Percentiles rank a stretch among this genome's conserved stretches.
phyloP scores from a whole-genome alignment of 2,888 invertebrate genomes.

The Netelia virgata region DNA sequence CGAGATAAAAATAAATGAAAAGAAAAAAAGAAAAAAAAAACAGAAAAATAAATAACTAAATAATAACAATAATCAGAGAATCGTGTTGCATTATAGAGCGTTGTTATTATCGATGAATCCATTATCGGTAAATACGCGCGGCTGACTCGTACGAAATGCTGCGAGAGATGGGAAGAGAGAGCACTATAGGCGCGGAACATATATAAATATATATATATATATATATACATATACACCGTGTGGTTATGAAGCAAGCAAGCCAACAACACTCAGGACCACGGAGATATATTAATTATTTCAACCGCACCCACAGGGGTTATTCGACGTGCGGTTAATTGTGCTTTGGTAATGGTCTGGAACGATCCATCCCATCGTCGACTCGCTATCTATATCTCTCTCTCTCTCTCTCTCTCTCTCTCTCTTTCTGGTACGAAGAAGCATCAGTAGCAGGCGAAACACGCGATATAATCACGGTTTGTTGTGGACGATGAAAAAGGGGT shows the following conservation, averaged over 20 bases:
- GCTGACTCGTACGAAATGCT: background rate
- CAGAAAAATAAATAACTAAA: too few relatives aligned
- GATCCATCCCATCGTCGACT: slow-evolving; percentile 52
- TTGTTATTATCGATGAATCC: slow-evolving; percentile 12
- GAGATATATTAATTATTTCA: slow-evolving; percentile 64
- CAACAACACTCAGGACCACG: slow-evolving; percentile 17
- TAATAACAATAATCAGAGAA: background rate
- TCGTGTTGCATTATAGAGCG: background rate
- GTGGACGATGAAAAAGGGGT: background rate
- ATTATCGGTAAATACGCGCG: slow-evolving; percentile 8
- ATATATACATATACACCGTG: background rate
- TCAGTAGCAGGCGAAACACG: slow-evolving; percentile 27
- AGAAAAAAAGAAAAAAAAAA: background rate
- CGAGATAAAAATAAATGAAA: background rate
- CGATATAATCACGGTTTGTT: slow-evolving; percentile 55
- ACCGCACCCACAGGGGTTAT: slow-evolving; percentile 62
- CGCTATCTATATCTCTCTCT: background rate
- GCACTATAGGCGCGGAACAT: background rate
- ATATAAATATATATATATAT: background rate
- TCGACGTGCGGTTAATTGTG: slow-evolving; percentile 64
- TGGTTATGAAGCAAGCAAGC: background rate
- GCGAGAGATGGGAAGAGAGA: background rate
- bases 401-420: background rate
- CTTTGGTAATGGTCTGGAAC: slow-evolving; percentile 64
- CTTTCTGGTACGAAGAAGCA: background rate